Conservation (phyloP, 2,797 vertebrate species). For the Ciconia nigra region DNA sequence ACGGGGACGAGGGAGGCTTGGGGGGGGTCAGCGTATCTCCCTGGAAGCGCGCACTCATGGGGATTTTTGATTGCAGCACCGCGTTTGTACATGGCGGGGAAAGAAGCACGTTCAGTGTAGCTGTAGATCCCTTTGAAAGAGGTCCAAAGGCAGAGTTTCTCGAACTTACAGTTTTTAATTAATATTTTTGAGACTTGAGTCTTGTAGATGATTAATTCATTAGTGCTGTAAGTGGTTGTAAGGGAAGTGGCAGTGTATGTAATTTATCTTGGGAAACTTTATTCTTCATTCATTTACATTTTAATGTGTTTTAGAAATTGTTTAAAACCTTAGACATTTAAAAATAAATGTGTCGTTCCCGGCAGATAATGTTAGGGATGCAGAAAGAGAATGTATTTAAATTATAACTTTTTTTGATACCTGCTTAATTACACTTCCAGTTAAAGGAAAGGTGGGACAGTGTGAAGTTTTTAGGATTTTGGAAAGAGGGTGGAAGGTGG, state of each 20-base stretch:
- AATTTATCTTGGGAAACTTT: neutral
- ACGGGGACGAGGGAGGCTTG: neutral
- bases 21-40: accelerated
- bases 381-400: neutral
- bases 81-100: accelerated
- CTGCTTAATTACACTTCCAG: neutral
- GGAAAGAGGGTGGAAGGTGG: neutral
- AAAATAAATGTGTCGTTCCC: neutral
- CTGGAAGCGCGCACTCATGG: accelerated
- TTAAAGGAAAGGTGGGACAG: neutral
- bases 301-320: neutral
- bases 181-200: accelerated
- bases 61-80: accelerated
- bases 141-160: neutral
- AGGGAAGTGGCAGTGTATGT: neutral
- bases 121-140: neutral
- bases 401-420: neutral
- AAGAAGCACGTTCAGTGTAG: accelerated
- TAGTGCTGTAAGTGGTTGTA: neutral
- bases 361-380: neutral
- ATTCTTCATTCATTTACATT: neutral
- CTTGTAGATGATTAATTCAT: neutral
- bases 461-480: neutral
- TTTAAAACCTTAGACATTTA: neutral
- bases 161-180: accelerated